Conservation (phyloP, 2,888 invertebrate genomes). For the Chesias legatella region DNA sequence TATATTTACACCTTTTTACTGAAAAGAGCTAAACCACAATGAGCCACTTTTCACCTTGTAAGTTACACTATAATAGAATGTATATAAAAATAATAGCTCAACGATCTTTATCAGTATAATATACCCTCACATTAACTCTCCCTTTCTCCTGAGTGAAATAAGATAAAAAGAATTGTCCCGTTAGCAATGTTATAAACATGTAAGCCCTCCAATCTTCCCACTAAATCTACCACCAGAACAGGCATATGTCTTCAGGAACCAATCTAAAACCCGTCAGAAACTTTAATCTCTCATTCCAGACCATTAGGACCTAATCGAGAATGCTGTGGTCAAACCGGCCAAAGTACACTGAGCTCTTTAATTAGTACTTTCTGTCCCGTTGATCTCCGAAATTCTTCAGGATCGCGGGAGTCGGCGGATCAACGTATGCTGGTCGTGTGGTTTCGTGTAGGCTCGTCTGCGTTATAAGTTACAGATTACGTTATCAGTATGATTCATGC, state of each 20-base stretch:
- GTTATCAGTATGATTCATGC: constrained; percentile 26
- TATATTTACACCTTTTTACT: no score
- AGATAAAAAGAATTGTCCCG: no score
- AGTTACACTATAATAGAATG: no score
- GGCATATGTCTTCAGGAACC: constrained; percentile 24
- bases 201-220: not conserved
- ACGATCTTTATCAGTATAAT: no score
- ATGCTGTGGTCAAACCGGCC: constrained; percentile 44
- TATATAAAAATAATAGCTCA: no score
- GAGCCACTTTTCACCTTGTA: no score
- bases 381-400: constrained; percentile 15
- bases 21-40: no score
- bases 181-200: not conserved
- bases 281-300: constrained; percentile 57
- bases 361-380: constrained; percentile 35
- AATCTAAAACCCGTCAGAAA: constrained; percentile 38
- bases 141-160: no score
- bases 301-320: constrained; percentile 60
- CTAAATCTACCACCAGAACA: constrained; percentile 1
- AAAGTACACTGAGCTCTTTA: constrained; percentile 39
- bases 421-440: constrained; percentile 29
- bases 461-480: constrained; percentile 38
- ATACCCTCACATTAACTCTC: no score
- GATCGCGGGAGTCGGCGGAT: constrained; percentile 24
- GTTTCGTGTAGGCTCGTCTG: constrained; percentile 33